Conservation (phyloP, 2,888 invertebrate species). For the Nomada hirtipes region DNA sequence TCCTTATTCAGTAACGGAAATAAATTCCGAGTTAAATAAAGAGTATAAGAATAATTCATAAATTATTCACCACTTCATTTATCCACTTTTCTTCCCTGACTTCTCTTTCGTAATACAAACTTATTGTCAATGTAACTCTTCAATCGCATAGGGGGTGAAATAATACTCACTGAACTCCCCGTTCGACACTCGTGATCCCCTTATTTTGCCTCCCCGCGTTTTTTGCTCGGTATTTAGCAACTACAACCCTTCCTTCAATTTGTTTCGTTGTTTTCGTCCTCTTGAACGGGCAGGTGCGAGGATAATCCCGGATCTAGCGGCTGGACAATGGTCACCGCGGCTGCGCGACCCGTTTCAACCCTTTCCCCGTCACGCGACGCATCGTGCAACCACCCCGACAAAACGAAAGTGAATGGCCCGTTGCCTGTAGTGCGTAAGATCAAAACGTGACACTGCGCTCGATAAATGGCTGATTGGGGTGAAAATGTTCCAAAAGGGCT, state of each 20-base stretch:
- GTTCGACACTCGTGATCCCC: constrained; percentile 69
- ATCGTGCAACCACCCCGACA: constrained; percentile 69
- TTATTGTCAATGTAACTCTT: background rate
- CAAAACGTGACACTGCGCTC: constrained; percentile 14
- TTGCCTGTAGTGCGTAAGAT: constrained; percentile 12
- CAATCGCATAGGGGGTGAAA: background rate
- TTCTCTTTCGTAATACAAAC: too few species aligned
- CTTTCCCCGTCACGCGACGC: constrained; percentile 14
- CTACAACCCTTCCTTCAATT: background rate
- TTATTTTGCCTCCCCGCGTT: constrained; percentile 55
- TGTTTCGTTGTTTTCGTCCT: background rate
- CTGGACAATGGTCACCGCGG: constrained; percentile 77
- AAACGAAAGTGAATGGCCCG: constrained; percentile 69
- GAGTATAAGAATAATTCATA: too few species aligned
- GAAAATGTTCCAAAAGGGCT: background rate
- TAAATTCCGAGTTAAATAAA: too few species aligned
- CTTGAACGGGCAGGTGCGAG: constrained; percentile 37
- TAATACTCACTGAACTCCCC: constrained; percentile 66
- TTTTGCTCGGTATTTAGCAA: background rate
- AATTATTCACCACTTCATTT: too few species aligned
- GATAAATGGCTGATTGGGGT: background rate
- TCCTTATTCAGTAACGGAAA: too few species aligned
- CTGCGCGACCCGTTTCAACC: constrained; percentile 44
- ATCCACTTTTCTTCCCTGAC: too few species aligned
- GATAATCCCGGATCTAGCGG: constrained; percentile 61